Percentiles rank a stretch among this genome's conserved stretches.
phyloP scores from a whole-genome alignment of 2,113 vertebrate genomes.

The Chinchilla lanigera region DNA sequence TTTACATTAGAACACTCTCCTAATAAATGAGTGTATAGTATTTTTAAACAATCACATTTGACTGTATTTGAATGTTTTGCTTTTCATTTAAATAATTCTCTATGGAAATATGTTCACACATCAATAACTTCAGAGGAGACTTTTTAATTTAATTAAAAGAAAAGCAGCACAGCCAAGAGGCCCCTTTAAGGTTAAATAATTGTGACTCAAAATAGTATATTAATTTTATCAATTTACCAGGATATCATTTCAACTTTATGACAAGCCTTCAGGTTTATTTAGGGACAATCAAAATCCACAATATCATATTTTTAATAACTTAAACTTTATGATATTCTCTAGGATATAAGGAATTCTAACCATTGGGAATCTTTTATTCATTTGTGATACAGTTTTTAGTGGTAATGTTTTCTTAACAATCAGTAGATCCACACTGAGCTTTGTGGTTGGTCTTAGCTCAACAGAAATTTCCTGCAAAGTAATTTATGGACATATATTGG shows the following conservation, averaged over 20 bases:
- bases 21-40: constrained; percentile 81
- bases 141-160: constrained; percentile 87
- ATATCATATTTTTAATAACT: constrained; percentile 80
- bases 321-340: constrained; percentile 78
- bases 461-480: constrained; percentile 67
- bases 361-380: constrained; percentile 63
- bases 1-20: constrained; percentile 81
- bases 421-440: constrained; percentile 55
- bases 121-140: constrained; percentile 75
- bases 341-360: constrained; percentile 68
- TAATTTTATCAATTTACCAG: constrained; percentile 90
- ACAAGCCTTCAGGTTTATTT: constrained; percentile 90
- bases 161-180: constrained; percentile 72
- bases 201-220: constrained; percentile 86
- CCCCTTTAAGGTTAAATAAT: constrained; percentile 83
- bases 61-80: constrained; percentile 83
- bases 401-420: constrained; percentile 63
- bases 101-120: constrained; percentile 83
- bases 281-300: constrained; percentile 77
- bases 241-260: constrained; percentile 87
- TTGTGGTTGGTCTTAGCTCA: constrained; percentile 61
- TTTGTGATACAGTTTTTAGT: constrained; percentile 64
- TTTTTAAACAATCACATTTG: constrained; percentile 81
- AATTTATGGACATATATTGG: not conserved
- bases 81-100: constrained; percentile 89